Percentiles rank a stretch among this genome's conserved stretches.
Conservation (phyloP, 2,113 vertebrate genomes). For the Rousettus leschenaultii region DNA sequence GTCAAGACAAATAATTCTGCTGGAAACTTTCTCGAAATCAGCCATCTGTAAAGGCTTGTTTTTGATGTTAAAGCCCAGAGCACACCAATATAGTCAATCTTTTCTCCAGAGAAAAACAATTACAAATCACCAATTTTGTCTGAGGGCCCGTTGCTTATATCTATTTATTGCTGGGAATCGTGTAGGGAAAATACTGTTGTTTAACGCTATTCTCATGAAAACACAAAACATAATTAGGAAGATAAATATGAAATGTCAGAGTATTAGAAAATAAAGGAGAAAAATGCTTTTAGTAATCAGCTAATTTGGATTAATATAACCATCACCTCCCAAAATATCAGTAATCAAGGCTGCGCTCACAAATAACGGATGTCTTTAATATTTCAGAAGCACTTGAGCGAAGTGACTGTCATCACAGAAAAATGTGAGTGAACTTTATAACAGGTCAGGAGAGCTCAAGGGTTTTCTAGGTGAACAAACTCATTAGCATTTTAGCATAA, state of each 20-base stretch:
- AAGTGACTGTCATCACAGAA: background rate
- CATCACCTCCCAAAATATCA: background rate
- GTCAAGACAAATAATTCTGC: background rate
- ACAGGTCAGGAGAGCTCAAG: background rate
- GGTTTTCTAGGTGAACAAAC: background rate
- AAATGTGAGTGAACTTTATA: background rate
- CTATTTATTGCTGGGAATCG: background rate
- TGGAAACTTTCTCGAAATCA: background rate
- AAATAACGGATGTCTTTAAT: background rate
- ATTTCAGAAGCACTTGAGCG: background rate
- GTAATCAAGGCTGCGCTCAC: background rate
- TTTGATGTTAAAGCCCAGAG: background rate
- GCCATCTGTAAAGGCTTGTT: background rate
- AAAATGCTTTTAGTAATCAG: constrained; percentile 6
- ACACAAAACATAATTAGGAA: background rate
- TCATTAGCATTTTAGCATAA: background rate
- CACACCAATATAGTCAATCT: background rate
- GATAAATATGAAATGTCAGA: constrained; percentile 15
- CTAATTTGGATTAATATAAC: background rate
- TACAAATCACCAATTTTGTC: background rate
- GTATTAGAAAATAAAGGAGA: background rate
- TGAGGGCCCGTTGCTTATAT: background rate
- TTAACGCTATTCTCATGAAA: background rate
- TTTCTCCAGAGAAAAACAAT: background rate
- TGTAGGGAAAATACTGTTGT: background rate